These are phyloP conservation scores for Trissoscelio sp. DNA, from an alignment of 2,888 invertebrate species.

Conservation along the genomic window DNA sequence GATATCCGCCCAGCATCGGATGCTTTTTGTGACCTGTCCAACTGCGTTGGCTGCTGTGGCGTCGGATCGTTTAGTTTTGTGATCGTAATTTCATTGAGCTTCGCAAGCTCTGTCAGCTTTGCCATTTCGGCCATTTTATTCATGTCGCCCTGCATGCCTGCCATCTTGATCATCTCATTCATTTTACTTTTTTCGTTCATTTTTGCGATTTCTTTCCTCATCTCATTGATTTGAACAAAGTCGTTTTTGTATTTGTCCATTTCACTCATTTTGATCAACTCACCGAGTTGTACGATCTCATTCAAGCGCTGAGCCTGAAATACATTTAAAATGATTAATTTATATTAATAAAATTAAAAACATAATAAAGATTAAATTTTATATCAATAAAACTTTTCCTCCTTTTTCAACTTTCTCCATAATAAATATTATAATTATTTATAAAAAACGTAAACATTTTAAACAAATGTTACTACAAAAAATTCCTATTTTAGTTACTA, in stretches of 20 bases:
- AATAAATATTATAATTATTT: too few species aligned
- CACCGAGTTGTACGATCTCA: too few species aligned
- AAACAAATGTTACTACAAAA: too few species aligned
- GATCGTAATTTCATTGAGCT: slow-evolving; percentile 82
- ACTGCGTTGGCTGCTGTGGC: slow-evolving; percentile 69
- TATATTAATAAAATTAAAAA: too few species aligned
- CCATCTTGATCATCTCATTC: slow-evolving; percentile 82
- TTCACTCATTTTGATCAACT: slow-evolving; percentile 81
- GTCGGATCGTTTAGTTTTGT: slow-evolving; percentile 81
- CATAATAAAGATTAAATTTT: too few species aligned
- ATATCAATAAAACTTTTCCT: too few species aligned
- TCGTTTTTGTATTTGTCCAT: slow-evolving; percentile 82
- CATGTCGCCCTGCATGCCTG: slow-evolving; percentile 81
- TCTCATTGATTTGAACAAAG: slow-evolving; percentile 82
- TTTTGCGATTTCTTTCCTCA: slow-evolving; percentile 82
- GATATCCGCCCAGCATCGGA: slow-evolving; percentile 80
- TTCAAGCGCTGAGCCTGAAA: slow-evolving; percentile 82
- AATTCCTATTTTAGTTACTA: too few species aligned
- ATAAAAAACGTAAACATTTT: too few species aligned
- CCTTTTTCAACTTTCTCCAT: too few species aligned
- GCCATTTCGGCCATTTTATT: slow-evolving; percentile 83
- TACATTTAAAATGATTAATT: too few species aligned
- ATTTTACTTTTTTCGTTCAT: slow-evolving; percentile 82
- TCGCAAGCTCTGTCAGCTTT: slow-evolving; percentile 81
- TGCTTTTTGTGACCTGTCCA: slow-evolving; percentile 68